Conservation (phyloP, 1,140 invertebrate species). For the Pogonomyrmex californicus region DNA sequence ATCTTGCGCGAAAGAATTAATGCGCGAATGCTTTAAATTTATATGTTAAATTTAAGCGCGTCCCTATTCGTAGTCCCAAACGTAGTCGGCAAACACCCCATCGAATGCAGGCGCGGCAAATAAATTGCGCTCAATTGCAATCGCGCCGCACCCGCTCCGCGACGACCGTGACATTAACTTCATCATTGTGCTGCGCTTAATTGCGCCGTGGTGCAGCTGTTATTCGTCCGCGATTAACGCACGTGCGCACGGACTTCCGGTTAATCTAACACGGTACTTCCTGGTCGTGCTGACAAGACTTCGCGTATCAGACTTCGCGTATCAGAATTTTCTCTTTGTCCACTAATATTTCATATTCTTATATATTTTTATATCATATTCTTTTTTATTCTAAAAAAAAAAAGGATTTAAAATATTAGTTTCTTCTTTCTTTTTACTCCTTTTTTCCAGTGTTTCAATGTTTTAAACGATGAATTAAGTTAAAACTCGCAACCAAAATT, state of each 20-base stretch:
- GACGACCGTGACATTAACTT: slow-evolving; percentile 82
- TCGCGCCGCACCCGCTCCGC: slow-evolving; percentile 43
- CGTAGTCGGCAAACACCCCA: not conserved
- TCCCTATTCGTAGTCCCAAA: not conserved
- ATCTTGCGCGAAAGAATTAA: not conserved
- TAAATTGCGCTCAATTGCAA: slow-evolving; percentile 66
- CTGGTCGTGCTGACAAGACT: not conserved
- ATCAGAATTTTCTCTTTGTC: not conserved
- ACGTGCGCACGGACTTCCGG: slow-evolving; percentile 32
- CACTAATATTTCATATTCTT: not conserved
- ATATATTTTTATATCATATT: not conserved
- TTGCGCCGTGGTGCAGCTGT: slow-evolving; percentile 65
- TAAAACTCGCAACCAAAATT: not conserved
- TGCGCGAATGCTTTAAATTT: not conserved
- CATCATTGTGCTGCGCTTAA: slow-evolving; percentile 79
- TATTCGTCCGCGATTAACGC: not conserved
- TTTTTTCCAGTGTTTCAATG: not conserved
- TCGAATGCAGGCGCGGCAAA: not conserved
- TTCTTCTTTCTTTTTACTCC: no score
- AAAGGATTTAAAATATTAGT: no score
- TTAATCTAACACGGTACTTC: slow-evolving; percentile 38
- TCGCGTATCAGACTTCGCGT: not conserved
- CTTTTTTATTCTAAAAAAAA: not conserved
- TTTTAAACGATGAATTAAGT: not conserved
- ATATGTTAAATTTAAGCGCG: slow-evolving; percentile 10